A percentile compares a stretch with the other conserved stretches of the same genome.
Conservation (phyloP, 2,888 invertebrate species). For the Standfussiana lucernea region DNA sequence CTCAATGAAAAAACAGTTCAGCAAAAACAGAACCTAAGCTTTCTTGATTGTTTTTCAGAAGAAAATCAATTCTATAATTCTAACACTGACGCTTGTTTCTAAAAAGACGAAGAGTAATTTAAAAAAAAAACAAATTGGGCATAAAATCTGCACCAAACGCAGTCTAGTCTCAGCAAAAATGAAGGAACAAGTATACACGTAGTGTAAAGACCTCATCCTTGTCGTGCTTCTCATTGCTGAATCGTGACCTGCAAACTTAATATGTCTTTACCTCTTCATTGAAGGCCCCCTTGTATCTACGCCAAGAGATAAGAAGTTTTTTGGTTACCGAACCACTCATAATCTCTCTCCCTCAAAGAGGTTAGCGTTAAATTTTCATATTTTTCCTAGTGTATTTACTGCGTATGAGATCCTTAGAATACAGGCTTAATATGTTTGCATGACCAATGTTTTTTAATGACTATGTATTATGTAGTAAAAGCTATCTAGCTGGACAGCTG, state of each 20-base stretch:
- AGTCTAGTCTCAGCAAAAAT: background rate
- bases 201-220: background rate
- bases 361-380: background rate
- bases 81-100: background rate
- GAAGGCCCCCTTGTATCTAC: background rate
- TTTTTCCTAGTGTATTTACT: background rate
- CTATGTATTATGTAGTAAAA: background rate
- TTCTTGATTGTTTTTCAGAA: too few species aligned
- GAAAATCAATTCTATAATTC: background rate
- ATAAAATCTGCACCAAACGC: background rate
- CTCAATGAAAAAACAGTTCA: too few species aligned
- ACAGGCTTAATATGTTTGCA: background rate
- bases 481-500: background rate
- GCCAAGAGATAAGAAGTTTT: background rate
- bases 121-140: background rate
- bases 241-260: constrained; percentile 46
- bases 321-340: background rate
- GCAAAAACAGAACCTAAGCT: background rate
- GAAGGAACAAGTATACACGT: constrained; percentile 11
- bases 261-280: background rate
- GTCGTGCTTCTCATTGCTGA: constrained; percentile 19
- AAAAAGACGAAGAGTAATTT: background rate
- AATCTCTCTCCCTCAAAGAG: background rate
- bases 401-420: background rate
- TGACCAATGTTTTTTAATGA: background rate